These are phyloP conservation scores for Sylvicapra grimmia DNA, from an alignment of 2,113 vertebrate genomes.

Conservation along the genomic window DNA sequence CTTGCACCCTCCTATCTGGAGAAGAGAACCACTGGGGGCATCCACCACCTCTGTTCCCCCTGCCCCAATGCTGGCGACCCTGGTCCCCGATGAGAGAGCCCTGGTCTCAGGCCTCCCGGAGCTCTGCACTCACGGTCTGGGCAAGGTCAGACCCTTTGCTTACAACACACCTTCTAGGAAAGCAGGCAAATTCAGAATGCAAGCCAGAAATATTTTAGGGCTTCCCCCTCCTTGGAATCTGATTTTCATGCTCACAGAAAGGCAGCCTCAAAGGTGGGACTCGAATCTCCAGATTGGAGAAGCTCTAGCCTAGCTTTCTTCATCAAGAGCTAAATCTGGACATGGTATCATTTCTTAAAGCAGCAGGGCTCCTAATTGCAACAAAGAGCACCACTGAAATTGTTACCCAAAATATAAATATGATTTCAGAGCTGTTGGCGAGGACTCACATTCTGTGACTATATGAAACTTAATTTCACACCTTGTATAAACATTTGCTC, in stretches of 20 bases:
- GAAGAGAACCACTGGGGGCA: background rate
- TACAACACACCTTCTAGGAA: background rate
- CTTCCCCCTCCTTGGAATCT: background rate
- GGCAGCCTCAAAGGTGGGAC: background rate
- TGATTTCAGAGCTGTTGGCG: slow-evolving; percentile 34
- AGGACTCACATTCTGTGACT: slow-evolving; percentile 13
- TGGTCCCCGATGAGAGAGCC: background rate
- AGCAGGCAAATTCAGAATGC: slow-evolving; percentile 22
- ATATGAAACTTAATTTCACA: slow-evolving; percentile 58
- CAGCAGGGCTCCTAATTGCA: slow-evolving; percentile 41
- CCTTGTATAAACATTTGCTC: slow-evolving; percentile 54
- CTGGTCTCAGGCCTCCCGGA: background rate
- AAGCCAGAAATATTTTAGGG: slow-evolving; percentile 15
- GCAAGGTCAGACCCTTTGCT: background rate
- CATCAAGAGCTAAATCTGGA: slow-evolving; percentile 17
- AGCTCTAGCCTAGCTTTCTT: background rate
- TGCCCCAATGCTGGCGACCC: background rate
- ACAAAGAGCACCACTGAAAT: slow-evolving; percentile 6
- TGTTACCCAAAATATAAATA: slow-evolving; percentile 38
- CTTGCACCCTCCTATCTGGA: background rate
- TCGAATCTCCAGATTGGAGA: background rate
- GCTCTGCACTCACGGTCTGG: background rate
- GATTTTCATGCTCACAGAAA: background rate
- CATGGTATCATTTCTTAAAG: background rate
- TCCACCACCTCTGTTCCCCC: background rate